Evolutionary conservation across 2,113 vertebrate species (phyloP).

Genomic region (Dromaius novaehollandiae): DNA sequence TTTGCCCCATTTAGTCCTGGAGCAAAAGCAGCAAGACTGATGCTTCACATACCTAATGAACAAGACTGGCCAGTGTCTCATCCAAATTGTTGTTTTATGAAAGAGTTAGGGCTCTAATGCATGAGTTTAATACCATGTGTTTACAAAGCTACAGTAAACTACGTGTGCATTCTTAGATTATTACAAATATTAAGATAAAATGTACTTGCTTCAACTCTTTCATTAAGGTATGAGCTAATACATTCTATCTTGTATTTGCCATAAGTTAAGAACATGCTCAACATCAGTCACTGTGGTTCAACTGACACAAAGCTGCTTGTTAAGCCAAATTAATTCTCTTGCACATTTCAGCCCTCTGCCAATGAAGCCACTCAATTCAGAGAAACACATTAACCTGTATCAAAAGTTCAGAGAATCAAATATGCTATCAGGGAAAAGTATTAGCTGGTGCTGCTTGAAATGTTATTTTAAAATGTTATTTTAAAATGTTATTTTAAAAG

Average conservation of each 20-base stretch:
- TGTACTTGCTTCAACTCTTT: constrained; percentile 41
- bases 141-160: constrained; percentile 53
- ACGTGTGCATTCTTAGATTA: constrained; percentile 44
- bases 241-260: constrained; percentile 41
- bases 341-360: neutral
- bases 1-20: neutral
- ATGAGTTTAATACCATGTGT: constrained; percentile 27
- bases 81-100: constrained; percentile 51
- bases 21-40: constrained; percentile 17
- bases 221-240: constrained; percentile 63
- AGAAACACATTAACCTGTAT: neutral
- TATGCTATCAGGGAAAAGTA: neutral
- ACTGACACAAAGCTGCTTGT: constrained; percentile 29
- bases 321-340: constrained; percentile 27
- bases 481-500: neutral
- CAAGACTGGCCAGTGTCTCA: constrained; percentile 43
- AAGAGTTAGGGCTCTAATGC: constrained; percentile 15
- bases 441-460: neutral
- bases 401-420: neutral
- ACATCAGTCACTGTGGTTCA: neutral
- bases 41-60: constrained; percentile 20
- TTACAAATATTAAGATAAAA: constrained; percentile 62
- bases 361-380: neutral
- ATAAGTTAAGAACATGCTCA: constrained; percentile 28
- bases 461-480: neutral